phyloP scores from a whole-genome alignment of 2,888 invertebrate species.

The Caenorhabditis sp. region DNA sequence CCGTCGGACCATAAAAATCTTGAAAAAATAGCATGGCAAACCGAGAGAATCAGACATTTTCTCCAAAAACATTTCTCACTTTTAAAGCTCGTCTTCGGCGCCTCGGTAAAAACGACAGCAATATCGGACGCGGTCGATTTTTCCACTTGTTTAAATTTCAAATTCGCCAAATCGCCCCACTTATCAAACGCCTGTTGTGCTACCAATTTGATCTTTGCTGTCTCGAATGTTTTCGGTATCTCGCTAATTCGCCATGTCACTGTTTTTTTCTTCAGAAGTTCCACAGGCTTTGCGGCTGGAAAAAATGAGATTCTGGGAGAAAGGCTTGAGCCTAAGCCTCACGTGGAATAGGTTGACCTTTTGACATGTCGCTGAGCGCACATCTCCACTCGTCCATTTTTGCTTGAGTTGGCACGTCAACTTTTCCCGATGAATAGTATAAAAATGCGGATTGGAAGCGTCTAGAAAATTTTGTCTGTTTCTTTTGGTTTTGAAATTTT shows the following conservation, averaged over 20 bases:
- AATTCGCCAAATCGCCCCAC: conserved; percentile 38
- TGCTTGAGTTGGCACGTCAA: conserved; percentile 45
- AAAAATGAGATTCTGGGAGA: not conserved
- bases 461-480: too few species aligned
- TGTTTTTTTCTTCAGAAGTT: conserved; percentile 51
- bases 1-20: too few species aligned
- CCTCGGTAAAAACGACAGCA: conserved; percentile 51
- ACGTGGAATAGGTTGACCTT: conserved; percentile 29
- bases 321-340: not conserved
- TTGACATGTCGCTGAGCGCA: conserved; percentile 42
- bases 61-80: too few species aligned
- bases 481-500: too few species aligned
- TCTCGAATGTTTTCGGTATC: conserved; percentile 33
- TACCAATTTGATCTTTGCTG: conserved; percentile 37
- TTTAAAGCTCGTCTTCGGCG: conserved; percentile 42
- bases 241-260: conserved; percentile 47
- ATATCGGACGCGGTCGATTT: conserved; percentile 46
- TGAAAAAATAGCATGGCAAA: too few species aligned
- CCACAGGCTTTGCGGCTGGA: conserved; percentile 42
- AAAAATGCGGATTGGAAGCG: conserved; percentile 47
- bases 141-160: conserved; percentile 36
- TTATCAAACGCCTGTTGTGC: conserved; percentile 47
- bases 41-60: too few species aligned
- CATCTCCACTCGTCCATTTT: conserved; percentile 51
- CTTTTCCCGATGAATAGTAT: conserved; percentile 44